These are phyloP conservation scores for Drosophila tropicalis DNA, from an alignment of 1,140 invertebrate species.

Conservation along the genomic window DNA sequence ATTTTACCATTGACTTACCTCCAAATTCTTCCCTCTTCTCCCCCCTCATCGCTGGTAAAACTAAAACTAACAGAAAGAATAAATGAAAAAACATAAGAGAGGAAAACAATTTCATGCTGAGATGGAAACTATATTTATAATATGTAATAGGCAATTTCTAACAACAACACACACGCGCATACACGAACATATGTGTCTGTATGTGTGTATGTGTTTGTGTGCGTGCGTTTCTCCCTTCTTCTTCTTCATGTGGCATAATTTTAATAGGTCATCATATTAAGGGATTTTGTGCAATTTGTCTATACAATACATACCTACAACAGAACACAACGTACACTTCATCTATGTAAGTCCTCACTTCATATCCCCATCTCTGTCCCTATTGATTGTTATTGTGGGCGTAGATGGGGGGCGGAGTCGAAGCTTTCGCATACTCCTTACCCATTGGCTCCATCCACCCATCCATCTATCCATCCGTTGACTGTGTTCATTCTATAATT, in stretches of 20 bases:
- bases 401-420: no score
- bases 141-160: conserved; percentile 58
- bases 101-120: conserved; percentile 42
- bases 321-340: conserved; percentile 2
- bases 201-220: conserved; percentile 8
- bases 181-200: conserved; percentile 28
- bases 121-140: conserved; percentile 38
- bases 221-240: neutral
- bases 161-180: conserved; percentile 15
- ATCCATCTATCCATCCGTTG: neutral
- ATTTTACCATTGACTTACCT: conserved; percentile 45
- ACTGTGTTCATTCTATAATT: neutral
- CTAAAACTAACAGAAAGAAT: conserved; percentile 19
- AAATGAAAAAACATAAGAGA: conserved; percentile 10
- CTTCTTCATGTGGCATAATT: conserved; percentile 58
- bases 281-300: conserved; percentile 70
- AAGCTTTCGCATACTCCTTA: neutral
- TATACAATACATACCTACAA: conserved; percentile 12
- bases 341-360: conserved; percentile 5
- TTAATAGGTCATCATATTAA: conserved; percentile 80
- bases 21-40: conserved; percentile 3
- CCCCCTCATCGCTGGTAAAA: neutral
- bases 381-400: conserved; percentile 57
- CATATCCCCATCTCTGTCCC: conserved; percentile 35
- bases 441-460: no score